Percentiles rank a stretch among this genome's conserved stretches.
These are phyloP conservation scores for Crypturellus undulatus DNA, from an alignment of 2,113 vertebrate species.

Conservation along the genomic window DNA sequence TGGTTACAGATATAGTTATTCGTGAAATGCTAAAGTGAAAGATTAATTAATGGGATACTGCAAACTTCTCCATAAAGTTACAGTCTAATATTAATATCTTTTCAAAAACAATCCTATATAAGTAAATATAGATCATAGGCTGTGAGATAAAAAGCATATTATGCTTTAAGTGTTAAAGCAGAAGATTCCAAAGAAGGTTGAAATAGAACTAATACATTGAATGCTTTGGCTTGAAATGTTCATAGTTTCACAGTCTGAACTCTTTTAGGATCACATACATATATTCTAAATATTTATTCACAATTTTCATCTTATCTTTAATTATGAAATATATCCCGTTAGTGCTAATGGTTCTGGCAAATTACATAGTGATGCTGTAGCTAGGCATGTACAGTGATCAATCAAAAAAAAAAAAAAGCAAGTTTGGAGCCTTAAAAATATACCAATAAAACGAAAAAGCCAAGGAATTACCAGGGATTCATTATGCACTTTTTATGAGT, in stretches of 20 bases:
- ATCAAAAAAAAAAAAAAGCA: neutral
- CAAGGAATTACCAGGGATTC: neutral
- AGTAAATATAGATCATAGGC: neutral
- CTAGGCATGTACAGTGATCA: neutral
- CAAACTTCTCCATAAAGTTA: neutral
- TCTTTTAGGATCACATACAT: neutral
- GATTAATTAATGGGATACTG: neutral
- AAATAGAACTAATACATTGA: neutral
- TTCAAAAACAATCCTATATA: neutral
- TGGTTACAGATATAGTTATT: neutral
- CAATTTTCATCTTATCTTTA: neutral
- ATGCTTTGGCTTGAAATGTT: neutral
- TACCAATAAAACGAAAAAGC: neutral
- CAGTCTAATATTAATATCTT: neutral
- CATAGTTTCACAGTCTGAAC: neutral
- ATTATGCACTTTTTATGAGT: neutral
- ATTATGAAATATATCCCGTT: neutral
- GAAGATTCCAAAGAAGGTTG: neutral
- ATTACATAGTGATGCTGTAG: neutral
- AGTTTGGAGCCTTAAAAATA: neutral
- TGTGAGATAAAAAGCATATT: neutral
- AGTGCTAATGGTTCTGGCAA: neutral
- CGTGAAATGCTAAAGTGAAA: neutral
- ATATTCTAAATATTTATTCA: accelerated
- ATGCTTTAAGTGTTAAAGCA: neutral